Evolutionary conservation across 2,113 vertebrate genomes (phyloP), one percentile per base, ranked within the genome.

Genomic region (Periophthalmus modestus): DNA sequence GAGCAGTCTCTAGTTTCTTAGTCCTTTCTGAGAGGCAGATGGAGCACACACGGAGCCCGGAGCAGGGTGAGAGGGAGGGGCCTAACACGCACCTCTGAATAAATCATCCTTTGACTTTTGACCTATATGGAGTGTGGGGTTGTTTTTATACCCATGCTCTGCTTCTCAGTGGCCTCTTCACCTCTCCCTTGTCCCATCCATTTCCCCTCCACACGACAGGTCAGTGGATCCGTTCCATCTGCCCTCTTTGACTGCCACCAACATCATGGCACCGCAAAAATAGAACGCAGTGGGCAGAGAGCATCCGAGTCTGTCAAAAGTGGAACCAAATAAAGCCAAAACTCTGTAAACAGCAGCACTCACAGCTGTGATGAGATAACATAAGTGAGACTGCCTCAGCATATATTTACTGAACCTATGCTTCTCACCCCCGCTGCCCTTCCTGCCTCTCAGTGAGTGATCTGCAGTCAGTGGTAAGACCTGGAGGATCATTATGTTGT

Each of bases 1-100:
- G 77, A 87, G 83, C 85, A 84, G 86, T 91, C 90, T 94, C 91
- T 76, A 84, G 90, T 93, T 94, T 92, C 92, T 85, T 76, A 87
- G 79, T 90, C 89, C 89, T 91, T 88, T 89, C 85, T 46, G 66
- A 88, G 88, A 86, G 90, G 88, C 89, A 92, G 85, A 90, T 91
- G 91, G 90, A 90, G 75, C 54, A 76, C 71, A 70, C 69, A 81
- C 77, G 67, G 68, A 78, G 77, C 52, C 82, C 48, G 52, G 36
- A 65, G 12, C 14, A 71, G 72, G 55, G 68, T 34, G 16, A n/a
- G 36, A 43, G 67, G 16, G 19, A 72, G 71, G 52, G 69, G 75
- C 75, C 70, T 75, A 77, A 74, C 75, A 84, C 74, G 78, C 85
- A 82, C 71, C 82, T 77, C 79, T 85, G 83, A 82, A 89, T 80